Evolutionary conservation across 2,113 vertebrate species (phyloP).

Genomic region (Empidonax traillii): DNA sequence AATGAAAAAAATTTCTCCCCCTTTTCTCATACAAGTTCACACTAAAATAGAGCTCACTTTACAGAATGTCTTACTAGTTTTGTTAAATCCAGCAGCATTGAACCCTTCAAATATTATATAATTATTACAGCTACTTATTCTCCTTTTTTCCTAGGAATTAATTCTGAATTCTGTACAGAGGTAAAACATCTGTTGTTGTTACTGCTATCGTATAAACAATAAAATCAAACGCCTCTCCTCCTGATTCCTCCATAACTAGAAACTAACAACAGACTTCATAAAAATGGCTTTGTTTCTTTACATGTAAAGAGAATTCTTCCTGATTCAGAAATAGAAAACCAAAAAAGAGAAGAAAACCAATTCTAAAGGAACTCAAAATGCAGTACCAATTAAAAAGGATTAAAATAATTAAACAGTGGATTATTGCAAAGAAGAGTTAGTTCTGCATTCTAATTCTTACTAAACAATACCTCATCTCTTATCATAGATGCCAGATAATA

Average conservation of each 20-base stretch:
- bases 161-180: not conserved
- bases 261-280: not conserved
- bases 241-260: not conserved
- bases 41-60: not conserved
- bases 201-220: not conserved
- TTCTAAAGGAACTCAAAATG: not conserved
- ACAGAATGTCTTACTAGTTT: not conserved
- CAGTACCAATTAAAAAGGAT: not conserved
- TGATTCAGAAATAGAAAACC: not conserved
- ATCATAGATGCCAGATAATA: not conserved
- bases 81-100: not conserved
- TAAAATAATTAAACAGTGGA: not conserved
- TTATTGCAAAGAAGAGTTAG: not conserved
- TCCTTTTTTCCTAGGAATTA: not conserved
- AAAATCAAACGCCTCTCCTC: not conserved
- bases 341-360: not conserved
- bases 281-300: not conserved
- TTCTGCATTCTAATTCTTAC: not conserved
- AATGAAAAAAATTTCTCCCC: not conserved
- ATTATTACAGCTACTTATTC: not conserved
- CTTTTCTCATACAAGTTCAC: not conserved
- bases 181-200: not conserved
- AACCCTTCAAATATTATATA: not conserved
- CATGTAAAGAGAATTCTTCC: not conserved
- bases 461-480: not conserved